phyloP scores from a whole-genome alignment of 2,797 vertebrate species.

The Crypturellus tataupa region DNA sequence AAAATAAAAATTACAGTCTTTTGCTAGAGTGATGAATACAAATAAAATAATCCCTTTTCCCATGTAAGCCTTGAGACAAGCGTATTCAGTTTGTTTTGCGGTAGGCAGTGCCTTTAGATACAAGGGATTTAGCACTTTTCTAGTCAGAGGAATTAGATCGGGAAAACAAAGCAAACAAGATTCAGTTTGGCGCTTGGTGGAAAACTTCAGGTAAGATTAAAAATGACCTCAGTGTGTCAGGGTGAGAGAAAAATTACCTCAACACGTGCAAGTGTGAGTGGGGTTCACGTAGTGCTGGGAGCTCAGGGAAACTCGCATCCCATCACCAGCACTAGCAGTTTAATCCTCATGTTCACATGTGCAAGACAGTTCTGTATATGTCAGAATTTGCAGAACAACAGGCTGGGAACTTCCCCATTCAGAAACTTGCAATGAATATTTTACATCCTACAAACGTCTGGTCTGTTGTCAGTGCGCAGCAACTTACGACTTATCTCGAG shows the following conservation, averaged over 20 bases:
- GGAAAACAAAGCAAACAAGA: not conserved
- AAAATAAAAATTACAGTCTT: not conserved
- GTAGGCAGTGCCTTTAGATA: not conserved
- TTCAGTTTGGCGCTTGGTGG: not conserved
- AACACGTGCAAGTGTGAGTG: not conserved
- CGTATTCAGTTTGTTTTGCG: fast-evolving
- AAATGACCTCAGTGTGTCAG: not conserved
- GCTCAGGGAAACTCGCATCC: not conserved
- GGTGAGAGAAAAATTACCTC: too few relatives aligned
- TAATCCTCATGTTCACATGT: fast-evolving
- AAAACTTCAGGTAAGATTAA: not conserved
- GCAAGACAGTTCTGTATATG: not conserved
- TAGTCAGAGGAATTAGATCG: not conserved
- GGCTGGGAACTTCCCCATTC: not conserved
- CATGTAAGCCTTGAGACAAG: not conserved
- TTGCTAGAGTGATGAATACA: not conserved
- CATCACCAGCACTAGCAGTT: not conserved
- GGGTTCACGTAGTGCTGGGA: not conserved
- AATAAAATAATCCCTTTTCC: not conserved
- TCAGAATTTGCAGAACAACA: not conserved
- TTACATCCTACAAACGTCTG: not conserved
- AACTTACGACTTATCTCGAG: not conserved
- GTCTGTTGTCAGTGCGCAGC: not conserved
- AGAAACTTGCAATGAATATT: not conserved
- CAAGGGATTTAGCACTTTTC: not conserved